Evolutionary conservation across 2,113 vertebrate species (phyloP).

Genomic region (Pholis gunnellus): DNA sequence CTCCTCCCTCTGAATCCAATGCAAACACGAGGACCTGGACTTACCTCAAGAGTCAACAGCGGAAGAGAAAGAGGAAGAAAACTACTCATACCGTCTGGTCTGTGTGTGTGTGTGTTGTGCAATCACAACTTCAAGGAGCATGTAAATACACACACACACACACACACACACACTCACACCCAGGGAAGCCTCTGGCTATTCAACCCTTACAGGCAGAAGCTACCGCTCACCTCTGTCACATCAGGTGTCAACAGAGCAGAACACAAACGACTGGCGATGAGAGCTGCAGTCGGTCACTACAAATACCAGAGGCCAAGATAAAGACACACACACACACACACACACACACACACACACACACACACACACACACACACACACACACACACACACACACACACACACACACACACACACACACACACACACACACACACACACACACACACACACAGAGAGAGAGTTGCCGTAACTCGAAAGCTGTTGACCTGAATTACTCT

Average conservation of each 20-base stretch:
- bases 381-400: no score
- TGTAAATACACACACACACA: slow-evolving; percentile 30
- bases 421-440: neutral
- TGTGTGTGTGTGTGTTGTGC: slow-evolving; percentile 13
- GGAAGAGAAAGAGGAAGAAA: slow-evolving; percentile 35
- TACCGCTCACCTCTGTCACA: slow-evolving; percentile 31
- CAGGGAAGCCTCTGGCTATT: slow-evolving; percentile 12
- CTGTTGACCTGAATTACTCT: slow-evolving; percentile 33
- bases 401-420: neutral
- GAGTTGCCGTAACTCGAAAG: slow-evolving; percentile 18
- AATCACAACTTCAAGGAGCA: slow-evolving; percentile 27
- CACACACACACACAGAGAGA: neutral
- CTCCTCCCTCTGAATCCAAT: slow-evolving; percentile 40
- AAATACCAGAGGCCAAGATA: slow-evolving; percentile 24
- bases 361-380: no score
- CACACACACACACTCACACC: slow-evolving; percentile 29
- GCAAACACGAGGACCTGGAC: slow-evolving; percentile 40
- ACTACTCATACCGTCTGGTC: slow-evolving; percentile 19
- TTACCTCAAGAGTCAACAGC: slow-evolving; percentile 22
- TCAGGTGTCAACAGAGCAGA: slow-evolving; percentile 44
- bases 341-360: no score
- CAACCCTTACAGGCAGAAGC: slow-evolving; percentile 5
- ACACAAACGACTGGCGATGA: slow-evolving; percentile 43
- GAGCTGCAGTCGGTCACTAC: slow-evolving; percentile 25
- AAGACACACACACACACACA: neutral